Evolutionary conservation across 2,888 invertebrate genomes (phyloP).

Genomic region (Pseudanteris insignis): DNA sequence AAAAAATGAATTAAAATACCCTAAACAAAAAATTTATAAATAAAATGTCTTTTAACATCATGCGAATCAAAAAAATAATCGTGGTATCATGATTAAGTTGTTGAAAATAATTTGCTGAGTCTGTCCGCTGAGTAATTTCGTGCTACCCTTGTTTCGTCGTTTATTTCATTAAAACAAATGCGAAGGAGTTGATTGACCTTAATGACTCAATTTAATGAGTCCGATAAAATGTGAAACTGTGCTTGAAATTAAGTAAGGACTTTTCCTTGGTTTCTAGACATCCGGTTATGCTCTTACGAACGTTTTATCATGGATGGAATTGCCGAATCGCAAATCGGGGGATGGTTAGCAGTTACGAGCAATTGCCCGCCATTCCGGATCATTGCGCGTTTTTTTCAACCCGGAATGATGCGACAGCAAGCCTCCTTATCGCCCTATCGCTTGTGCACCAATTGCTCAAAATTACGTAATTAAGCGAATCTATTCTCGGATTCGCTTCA

Average conservation of each 20-base stretch:
- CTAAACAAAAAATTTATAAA: no score
- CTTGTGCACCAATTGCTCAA: constrained; percentile 47
- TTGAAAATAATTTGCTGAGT: no score
- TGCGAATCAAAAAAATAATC: no score
- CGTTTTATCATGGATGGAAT: constrained; percentile 40
- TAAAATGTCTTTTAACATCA: no score
- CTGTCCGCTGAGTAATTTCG: no score
- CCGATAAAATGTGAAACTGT: constrained; percentile 16
- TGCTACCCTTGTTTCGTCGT: no score
- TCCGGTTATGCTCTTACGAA: constrained; percentile 35
- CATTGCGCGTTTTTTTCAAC: constrained; percentile 54
- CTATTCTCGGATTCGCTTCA: constrained; percentile 46
- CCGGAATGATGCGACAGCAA: constrained; percentile 40
- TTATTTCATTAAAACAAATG: no score
- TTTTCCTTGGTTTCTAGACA: constrained; percentile 43
- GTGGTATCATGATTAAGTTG: no score
- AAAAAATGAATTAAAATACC: no score
- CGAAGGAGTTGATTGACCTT: neutral
- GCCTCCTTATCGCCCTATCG: constrained; percentile 22
- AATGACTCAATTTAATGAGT: constrained; percentile 47
- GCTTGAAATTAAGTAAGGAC: constrained; percentile 52
- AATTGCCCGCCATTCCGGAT: constrained; percentile 59
- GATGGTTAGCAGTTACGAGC: constrained; percentile 53
- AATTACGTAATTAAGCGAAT: constrained; percentile 56
- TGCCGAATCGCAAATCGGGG: constrained; percentile 38